phyloP scores from a whole-genome alignment of 1,140 invertebrate genomes.

The Diploscapter pachys region DNA sequence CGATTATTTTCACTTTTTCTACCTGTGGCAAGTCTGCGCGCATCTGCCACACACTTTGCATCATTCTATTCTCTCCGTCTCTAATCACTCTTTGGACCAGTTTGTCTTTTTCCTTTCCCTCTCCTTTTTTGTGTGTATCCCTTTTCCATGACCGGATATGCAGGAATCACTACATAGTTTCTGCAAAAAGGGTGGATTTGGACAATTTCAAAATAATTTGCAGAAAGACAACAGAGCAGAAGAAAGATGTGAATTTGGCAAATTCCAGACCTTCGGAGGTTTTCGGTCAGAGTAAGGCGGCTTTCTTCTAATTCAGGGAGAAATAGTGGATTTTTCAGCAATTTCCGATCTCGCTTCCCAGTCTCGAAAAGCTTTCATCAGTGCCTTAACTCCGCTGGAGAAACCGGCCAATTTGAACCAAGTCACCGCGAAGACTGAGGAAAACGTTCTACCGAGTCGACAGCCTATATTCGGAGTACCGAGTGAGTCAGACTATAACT shows the following conservation, averaged over 20 bases:
- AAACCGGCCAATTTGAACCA: neutral
- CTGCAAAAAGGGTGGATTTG: neutral
- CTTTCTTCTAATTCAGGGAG: neutral
- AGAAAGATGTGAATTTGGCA: neutral
- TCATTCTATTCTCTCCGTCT: too few species aligned
- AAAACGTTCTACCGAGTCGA: neutral
- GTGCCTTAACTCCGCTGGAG: conserved; percentile 3
- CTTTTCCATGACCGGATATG: too few species aligned
- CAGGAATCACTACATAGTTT: neutral
- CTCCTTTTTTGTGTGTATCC: too few species aligned
- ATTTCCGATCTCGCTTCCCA: conserved; percentile 6
- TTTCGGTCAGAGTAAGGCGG: neutral
- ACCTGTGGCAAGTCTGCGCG: neutral
- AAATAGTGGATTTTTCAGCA: neutral
- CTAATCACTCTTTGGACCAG: too few species aligned
- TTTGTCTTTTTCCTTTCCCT: too few species aligned
- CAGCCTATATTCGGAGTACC: neutral
- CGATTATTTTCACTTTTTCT: neutral
- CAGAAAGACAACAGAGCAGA: neutral
- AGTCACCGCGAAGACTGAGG: neutral
- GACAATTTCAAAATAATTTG: neutral
- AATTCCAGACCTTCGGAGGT: conserved; percentile 6
- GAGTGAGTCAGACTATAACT: neutral
- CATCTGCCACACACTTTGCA: neutral
- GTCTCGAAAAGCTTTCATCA: conserved; percentile 8